Evolutionary conservation across 1,140 invertebrate species (phyloP).

Genomic region (Paracyclopina nana): DNA sequence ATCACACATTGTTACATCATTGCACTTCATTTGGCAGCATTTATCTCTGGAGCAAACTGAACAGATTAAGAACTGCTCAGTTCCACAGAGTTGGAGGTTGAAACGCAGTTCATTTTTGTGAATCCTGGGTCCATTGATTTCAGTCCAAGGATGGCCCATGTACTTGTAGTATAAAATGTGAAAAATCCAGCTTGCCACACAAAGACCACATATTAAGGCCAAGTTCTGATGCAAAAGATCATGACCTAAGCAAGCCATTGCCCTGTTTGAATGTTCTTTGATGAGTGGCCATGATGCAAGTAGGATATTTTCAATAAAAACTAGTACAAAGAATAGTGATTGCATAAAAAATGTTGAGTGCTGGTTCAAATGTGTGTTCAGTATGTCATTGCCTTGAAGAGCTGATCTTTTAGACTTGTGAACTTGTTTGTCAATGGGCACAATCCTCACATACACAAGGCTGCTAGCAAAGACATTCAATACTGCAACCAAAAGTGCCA

Average conservation of each 20-base stretch:
- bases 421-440: not conserved
- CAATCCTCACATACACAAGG: constrained; percentile 6
- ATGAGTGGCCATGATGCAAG: not conserved
- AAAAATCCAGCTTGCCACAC: not conserved
- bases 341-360: constrained; percentile 3
- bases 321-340: constrained; percentile 2
- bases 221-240: not conserved
- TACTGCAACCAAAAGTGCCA: not conserved
- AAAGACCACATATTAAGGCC: not conserved
- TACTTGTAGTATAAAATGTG: constrained; percentile 13
- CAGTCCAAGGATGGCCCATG: constrained; percentile 12
- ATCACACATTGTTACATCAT: too few species aligned
- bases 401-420: not conserved
- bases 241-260: not conserved
- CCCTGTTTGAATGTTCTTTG: not conserved
- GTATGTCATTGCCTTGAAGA: not conserved
- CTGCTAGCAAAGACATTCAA: constrained; percentile 5
- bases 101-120: too few species aligned
- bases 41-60: too few species aligned
- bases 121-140: constrained; percentile 9
- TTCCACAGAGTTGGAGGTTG: too few species aligned
- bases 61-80: too few species aligned
- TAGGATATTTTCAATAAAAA: constrained; percentile 9
- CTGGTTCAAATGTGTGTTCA: too few species aligned
- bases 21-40: too few species aligned